phyloP scores from a whole-genome alignment of 1,140 invertebrate genomes.

The Caenorhabditis latens region DNA sequence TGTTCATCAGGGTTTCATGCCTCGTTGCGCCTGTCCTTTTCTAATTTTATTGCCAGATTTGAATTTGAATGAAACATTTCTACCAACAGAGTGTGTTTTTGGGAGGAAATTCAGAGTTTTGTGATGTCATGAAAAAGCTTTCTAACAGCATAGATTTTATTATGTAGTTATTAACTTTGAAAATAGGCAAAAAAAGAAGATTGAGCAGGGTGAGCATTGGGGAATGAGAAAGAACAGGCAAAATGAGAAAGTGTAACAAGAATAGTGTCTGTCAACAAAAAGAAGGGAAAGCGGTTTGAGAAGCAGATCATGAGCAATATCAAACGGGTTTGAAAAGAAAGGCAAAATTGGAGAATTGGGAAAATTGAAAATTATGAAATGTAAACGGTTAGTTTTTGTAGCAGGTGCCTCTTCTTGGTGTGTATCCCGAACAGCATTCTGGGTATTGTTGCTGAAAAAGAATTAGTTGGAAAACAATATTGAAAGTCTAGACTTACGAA shows the following conservation, averaged over 20 bases:
- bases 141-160: neutral
- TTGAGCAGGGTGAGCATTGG: neutral
- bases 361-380: neutral
- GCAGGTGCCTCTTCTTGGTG: conserved; percentile 36
- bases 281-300: neutral
- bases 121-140: neutral
- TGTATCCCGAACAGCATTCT: conserved; percentile 56
- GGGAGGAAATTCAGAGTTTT: no score
- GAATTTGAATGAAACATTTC: neutral
- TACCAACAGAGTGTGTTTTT: neutral
- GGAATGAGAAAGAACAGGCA: conserved; percentile 20
- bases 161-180: neutral
- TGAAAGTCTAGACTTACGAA: neutral
- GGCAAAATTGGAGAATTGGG: neutral
- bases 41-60: neutral
- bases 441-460: conserved; percentile 45
- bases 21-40: neutral
- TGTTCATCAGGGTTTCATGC: neutral
- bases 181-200: neutral
- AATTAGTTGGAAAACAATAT: no score
- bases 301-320: conserved; percentile 41
- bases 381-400: conserved; percentile 31
- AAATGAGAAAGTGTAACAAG: neutral
- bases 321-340: conserved; percentile 11
- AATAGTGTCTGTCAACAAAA: conserved; percentile 4